These are phyloP conservation scores for Pogonomyrmex barbatus DNA, from an alignment of 1,140 invertebrate species.

Conservation along the genomic window DNA sequence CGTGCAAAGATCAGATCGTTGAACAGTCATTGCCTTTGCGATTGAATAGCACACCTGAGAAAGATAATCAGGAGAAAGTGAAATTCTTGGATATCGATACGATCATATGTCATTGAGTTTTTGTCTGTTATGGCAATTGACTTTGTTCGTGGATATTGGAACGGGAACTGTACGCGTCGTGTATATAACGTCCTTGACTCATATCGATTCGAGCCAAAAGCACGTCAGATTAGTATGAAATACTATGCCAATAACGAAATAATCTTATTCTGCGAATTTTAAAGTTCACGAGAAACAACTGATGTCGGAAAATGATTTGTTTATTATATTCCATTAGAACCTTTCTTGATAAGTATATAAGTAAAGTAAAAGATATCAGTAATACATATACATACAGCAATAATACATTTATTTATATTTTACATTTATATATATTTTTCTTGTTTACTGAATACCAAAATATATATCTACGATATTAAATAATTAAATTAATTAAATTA, in stretches of 20 bases:
- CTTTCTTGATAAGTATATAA: background rate
- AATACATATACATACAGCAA: background rate
- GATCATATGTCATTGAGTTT: slow-evolving; percentile 17
- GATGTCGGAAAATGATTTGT: background rate
- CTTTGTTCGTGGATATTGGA: slow-evolving; percentile 28
- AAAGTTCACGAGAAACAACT: background rate
- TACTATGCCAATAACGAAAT: background rate
- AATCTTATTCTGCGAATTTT: slow-evolving; percentile 44
- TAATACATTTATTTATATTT: too few relatives aligned
- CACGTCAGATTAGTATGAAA: slow-evolving; percentile 9
- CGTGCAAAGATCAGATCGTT: background rate
- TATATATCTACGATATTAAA: background rate
- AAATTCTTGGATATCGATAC: background rate
- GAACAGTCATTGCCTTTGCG: background rate
- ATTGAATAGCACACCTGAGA: background rate
- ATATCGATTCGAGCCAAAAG: slow-evolving; percentile 52
- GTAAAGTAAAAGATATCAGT: background rate
- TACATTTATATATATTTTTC: background rate
- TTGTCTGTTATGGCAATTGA: background rate
- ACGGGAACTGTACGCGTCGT: background rate
- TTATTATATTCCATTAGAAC: background rate
- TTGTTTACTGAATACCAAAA: background rate
- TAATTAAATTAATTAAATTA: background rate
- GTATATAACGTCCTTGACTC: slow-evolving; percentile 36
- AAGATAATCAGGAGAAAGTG: slow-evolving; percentile 7